A percentile compares a stretch with the other conserved stretches of the same genome.
Conservation (phyloP, 30 jellyfish, hydroid and myxozoan genomes). For the Mastigias papua region DNA sequence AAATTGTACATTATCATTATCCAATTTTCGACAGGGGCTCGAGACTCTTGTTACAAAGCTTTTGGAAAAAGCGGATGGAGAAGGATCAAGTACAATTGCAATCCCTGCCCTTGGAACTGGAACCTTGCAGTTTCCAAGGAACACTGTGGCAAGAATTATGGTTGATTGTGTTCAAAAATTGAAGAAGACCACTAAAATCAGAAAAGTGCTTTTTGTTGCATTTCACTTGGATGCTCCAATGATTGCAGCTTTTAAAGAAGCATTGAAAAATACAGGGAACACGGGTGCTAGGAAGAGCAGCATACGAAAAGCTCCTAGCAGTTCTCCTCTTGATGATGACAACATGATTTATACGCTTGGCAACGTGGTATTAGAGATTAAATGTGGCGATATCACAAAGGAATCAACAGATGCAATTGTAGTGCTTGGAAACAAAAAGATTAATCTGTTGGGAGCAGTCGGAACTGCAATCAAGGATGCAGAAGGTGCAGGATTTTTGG, state of each 20-base stretch:
- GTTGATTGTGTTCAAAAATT: constrained; percentile 15
- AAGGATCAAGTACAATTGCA: constrained; percentile 22
- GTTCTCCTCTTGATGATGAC: background rate
- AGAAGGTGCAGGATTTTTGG: constrained; percentile 16
- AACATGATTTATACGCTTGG: constrained; percentile 14
- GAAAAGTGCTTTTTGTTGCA: constrained; percentile 39
- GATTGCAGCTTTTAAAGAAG: constrained; percentile 32
- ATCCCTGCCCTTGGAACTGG: constrained; percentile 69
- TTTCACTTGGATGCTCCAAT: constrained; percentile 12
- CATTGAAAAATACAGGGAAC: background rate
- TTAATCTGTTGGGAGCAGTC: constrained; percentile 42
- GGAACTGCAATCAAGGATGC: constrained; percentile 28
- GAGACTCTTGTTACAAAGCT: background rate
- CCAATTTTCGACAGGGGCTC: constrained; percentile 2
- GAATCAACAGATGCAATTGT: constrained; percentile 61
- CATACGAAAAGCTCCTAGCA: constrained; percentile 33
- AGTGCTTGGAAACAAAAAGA: constrained; percentile 25
- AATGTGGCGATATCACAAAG: constrained; percentile 40
- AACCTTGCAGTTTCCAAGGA: constrained; percentile 43
- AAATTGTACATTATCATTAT: background rate
- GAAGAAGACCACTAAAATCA: background rate
- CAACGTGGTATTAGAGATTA: constrained; percentile 10
- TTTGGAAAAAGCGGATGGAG: constrained; percentile 18
- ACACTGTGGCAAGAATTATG: constrained; percentile 57
- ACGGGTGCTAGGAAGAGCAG: background rate